phyloP scores from a whole-genome alignment of 1,140 invertebrate genomes.

The Achroia grisella region DNA sequence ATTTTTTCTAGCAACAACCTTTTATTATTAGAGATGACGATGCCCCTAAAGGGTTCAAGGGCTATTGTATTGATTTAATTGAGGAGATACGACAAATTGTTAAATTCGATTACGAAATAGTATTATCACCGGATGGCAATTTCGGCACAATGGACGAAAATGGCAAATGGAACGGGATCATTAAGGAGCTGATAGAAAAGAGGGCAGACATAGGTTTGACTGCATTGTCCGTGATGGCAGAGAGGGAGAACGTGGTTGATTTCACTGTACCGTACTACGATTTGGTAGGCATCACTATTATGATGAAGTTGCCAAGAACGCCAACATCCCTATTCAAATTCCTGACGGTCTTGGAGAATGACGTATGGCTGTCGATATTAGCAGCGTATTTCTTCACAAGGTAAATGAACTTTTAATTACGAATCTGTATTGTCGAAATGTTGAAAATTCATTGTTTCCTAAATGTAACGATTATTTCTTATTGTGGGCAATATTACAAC shows the following conservation, averaged over 20 bases:
- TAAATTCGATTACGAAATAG: constrained; percentile 92
- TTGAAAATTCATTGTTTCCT: too few relatives aligned
- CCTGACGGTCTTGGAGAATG: constrained; percentile 94
- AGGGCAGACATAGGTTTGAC: constrained; percentile 92
- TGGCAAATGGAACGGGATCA: constrained; percentile 93
- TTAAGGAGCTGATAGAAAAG: constrained; percentile 92
- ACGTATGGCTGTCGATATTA: constrained; percentile 97
- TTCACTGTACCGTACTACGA: constrained; percentile 98
- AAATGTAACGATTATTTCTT: too few relatives aligned
- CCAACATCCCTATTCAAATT: constrained; percentile 97
- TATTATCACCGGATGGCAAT: constrained; percentile 82
- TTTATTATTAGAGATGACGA: constrained; percentile 86
- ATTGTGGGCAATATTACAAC: too few relatives aligned
- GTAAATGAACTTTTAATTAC: constrained; percentile 44
- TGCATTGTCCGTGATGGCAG: constrained; percentile 93
- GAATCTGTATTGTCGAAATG: too few relatives aligned
- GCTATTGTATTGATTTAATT: constrained; percentile 95
- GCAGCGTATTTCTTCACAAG: constrained; percentile 96
- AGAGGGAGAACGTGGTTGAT: constrained; percentile 94
- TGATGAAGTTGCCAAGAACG: constrained; percentile 87
- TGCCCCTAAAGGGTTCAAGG: constrained; percentile 81
- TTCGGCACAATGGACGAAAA: constrained; percentile 91
- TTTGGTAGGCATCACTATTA: constrained; percentile 93
- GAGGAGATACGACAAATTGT: constrained; percentile 87
- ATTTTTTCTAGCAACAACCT: constrained; percentile 83